Base-by-base conservation (phyloP, 2,113 vertebrate genomes). In the Chrysemys picta region DNA sequence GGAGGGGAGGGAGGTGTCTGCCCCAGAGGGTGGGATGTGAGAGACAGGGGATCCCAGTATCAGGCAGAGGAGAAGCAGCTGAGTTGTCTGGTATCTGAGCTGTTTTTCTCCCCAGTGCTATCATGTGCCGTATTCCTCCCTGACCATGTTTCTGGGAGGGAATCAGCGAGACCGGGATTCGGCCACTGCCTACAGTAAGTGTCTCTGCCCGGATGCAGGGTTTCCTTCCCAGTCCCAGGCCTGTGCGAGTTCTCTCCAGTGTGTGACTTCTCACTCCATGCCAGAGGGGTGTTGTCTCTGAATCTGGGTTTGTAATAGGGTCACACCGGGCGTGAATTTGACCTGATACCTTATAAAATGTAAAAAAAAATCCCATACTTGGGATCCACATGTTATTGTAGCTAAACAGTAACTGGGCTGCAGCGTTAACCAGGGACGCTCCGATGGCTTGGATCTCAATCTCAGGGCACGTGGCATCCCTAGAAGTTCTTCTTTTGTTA, bases 91-190 rank as follows among this genome's bases (percentile, higher is more conserved):
- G 49, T 53, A 50, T 78, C n/a, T 82, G 38, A 56, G 50, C 62
- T 72, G 16, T 75, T 85, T 38, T 92, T 88, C 85, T 95, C 79
- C 87, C 80, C 96, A 98, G 98, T 98, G 98, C 92, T 97, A 98
- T 95, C 97, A 98, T 1, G 97, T 99, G 49, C 98, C 98, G 0
- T 99, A 98, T 95, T 97, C 98, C 29, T 98, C 98, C 3, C 97
- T 99, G 85, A 98, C 95, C 93, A 99, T 99, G 98, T 99, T 98
- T 95, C 97, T 99, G 90, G 98, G 99, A 54, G 98, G 98, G 85
- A 92, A 91, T 42, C 97, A 97, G 94, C 97, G 94, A 65, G 98
- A 98, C 88, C 96, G 98, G 90, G 98, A 99, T 97, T 98, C 98
- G 5, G 98, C 98, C 93, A 98, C 98, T 13, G 98, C 99, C 84